Evolutionary conservation across 2,797 vertebrate species (phyloP).

Genomic region (Neoniphon sammara): DNA sequence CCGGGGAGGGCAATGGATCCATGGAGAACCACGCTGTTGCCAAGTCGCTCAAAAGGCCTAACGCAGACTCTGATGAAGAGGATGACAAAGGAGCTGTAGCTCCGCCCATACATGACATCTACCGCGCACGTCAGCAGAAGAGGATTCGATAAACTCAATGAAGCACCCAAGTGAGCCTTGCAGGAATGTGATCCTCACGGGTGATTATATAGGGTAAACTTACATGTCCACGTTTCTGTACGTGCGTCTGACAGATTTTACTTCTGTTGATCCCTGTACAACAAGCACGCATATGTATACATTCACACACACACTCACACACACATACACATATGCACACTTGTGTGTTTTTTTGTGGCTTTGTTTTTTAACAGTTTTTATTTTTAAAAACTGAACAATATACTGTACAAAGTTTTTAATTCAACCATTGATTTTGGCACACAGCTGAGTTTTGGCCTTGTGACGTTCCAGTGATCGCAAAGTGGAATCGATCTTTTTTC

Average conservation of each 20-base stretch:
- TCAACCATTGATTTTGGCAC: constrained; percentile 76
- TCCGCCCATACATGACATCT: constrained; percentile 97
- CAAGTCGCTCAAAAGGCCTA: constrained; percentile 96
- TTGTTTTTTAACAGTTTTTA: constrained; percentile 81
- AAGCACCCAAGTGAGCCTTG: constrained; percentile 29
- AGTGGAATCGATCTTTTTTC: constrained; percentile 47
- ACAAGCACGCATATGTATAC: constrained; percentile 30
- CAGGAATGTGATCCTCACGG: constrained; percentile 73
- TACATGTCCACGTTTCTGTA: constrained; percentile 47
- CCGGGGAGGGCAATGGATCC: constrained; percentile 92
- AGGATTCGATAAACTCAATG: constrained; percentile 90
- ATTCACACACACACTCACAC: constrained; percentile 28
- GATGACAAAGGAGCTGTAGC: constrained; percentile 97
- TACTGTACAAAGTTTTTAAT: constrained; percentile 87
- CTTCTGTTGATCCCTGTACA: constrained; percentile 61
- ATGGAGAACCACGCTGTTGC: constrained; percentile 90
- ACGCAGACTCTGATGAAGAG: constrained; percentile 96
- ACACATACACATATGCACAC: constrained; percentile 46
- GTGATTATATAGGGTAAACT: constrained; percentile 40
- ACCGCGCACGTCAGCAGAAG: constrained; percentile 97
- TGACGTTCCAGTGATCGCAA: constrained; percentile 77
- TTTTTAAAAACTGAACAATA: constrained; percentile 86
- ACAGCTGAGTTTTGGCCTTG: constrained; percentile 78
- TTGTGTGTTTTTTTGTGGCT: constrained; percentile 64
- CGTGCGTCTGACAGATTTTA: constrained; percentile 51